These are phyloP conservation scores for Blastobasis adustella DNA, from an alignment of 2,888 invertebrate species.

Conservation along the genomic window DNA sequence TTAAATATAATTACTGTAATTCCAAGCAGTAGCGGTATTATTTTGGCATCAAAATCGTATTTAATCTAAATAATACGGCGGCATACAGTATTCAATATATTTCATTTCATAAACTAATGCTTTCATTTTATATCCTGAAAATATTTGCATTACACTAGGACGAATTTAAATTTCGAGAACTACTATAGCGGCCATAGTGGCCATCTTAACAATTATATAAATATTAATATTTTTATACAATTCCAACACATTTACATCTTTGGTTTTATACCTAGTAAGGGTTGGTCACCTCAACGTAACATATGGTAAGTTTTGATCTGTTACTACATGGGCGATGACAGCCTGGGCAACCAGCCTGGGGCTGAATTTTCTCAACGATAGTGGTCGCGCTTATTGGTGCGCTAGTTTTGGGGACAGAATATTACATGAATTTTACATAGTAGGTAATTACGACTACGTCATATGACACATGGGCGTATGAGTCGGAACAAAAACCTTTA, in stretches of 20 bases:
- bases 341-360: neutral
- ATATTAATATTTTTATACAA: slow-evolving; percentile 24
- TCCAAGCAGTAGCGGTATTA: slow-evolving; percentile 26
- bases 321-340: neutral
- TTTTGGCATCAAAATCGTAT: slow-evolving; percentile 50
- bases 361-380: neutral
- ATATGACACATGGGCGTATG: slow-evolving; percentile 12
- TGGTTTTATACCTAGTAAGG: slow-evolving; percentile 67
- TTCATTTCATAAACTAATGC: neutral
- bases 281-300: slow-evolving; percentile 44
- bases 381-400: neutral
- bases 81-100: slow-evolving; percentile 37
- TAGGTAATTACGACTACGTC: slow-evolving; percentile 6
- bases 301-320: neutral
- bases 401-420: neutral
- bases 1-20: neutral
- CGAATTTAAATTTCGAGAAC: neutral
- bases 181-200: slow-evolving; percentile 15
- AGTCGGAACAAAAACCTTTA: neutral
- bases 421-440: no score
- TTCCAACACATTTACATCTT: slow-evolving; percentile 71
- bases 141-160: slow-evolving; percentile 3
- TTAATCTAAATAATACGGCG: slow-evolving; percentile 17
- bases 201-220: slow-evolving; percentile 28
- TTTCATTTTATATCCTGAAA: neutral